phyloP scores from a whole-genome alignment of 2,888 invertebrate species.

The Eilema griseolum region DNA sequence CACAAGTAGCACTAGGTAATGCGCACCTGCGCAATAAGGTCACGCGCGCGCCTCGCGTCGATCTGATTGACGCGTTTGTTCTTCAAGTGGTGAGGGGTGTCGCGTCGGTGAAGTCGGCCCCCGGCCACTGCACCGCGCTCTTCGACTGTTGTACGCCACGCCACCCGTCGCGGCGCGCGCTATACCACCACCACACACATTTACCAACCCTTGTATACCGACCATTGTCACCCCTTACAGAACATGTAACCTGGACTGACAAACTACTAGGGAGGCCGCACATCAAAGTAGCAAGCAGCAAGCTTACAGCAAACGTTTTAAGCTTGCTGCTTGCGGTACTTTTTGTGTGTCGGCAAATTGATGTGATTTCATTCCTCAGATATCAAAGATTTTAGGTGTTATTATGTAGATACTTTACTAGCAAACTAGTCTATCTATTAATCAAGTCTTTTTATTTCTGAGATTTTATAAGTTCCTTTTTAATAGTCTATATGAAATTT shows the following conservation, averaged over 20 bases:
- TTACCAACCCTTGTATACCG: conserved; percentile 10
- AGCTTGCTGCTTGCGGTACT: no score
- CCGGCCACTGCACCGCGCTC: conserved; percentile 72
- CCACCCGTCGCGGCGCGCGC: conserved; percentile 74
- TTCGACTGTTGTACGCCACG: conserved; percentile 83
- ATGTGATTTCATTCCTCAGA: no score
- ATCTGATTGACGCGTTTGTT: conserved; percentile 94
- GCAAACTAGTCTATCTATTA: no score
- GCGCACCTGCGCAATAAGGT: conserved; percentile 83
- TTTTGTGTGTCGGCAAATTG: no score
- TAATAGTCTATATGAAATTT: no score
- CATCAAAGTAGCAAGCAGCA: no score
- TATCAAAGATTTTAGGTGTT: no score
- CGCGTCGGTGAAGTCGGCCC: conserved; percentile 93
- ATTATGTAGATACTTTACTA: no score
- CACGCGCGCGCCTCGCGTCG: conserved; percentile 77
- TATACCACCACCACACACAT: conserved; percentile 62
- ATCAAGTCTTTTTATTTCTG: no score
- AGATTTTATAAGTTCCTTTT: no score
- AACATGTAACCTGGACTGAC: not conserved
- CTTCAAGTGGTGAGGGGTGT: conserved; percentile 99
- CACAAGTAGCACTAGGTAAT: conserved; percentile 37
- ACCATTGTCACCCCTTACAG: conserved; percentile 3
- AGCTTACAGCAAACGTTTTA: no score
- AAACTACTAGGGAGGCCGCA: not conserved